Evolutionary conservation across 2,888 invertebrate genomes (phyloP).

Genomic region (Pteria penguin): DNA sequence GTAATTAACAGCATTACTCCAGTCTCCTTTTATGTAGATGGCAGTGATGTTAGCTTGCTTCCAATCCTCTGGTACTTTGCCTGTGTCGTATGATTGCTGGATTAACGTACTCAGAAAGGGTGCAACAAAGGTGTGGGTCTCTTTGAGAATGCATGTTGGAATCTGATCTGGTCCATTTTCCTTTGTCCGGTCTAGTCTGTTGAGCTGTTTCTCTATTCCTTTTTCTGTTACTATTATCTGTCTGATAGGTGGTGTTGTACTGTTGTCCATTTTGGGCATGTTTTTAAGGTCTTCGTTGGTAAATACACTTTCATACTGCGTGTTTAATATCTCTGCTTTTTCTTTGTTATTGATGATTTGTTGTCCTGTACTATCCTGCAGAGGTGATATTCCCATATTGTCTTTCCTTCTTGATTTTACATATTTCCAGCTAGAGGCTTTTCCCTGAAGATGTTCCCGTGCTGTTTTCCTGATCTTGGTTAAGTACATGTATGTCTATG

Average conservation of each 20-base stretch:
- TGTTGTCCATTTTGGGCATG: neutral
- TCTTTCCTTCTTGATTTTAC: neutral
- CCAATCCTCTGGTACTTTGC: neutral
- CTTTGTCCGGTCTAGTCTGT: neutral
- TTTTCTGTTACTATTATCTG: neutral
- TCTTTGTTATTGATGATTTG: neutral
- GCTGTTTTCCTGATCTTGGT: neutral
- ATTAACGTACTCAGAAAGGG: neutral
- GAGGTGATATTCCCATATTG: neutral
- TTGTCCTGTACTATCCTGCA: neutral
- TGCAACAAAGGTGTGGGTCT: neutral
- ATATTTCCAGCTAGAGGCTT: constrained; percentile 1
- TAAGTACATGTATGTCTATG: neutral
- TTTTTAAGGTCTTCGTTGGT: neutral
- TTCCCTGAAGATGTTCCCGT: neutral
- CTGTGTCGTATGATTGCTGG: constrained; percentile 11
- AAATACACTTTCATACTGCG: neutral
- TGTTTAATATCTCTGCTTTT: neutral
- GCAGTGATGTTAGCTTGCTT: neutral
- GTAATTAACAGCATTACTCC: neutral
- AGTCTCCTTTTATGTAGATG: neutral
- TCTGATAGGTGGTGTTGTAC: neutral
- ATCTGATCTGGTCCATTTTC: constrained; percentile 10
- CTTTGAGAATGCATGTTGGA: neutral
- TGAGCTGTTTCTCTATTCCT: neutral